phyloP scores from a whole-genome alignment of 2,888 invertebrate genomes.

The Alsophila aescularia region DNA sequence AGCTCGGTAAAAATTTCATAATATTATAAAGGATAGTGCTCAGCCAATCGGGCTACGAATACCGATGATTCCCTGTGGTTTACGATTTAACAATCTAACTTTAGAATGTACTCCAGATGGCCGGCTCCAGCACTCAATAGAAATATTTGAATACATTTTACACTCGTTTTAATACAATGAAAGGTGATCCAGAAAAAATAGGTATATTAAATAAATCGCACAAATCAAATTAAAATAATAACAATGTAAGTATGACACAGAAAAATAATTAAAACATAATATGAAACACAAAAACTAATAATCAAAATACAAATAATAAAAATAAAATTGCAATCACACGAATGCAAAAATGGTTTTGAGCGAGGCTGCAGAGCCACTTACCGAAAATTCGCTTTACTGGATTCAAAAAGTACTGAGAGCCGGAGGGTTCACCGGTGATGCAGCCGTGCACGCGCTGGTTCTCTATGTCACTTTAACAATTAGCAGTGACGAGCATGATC shows the following conservation, averaged over 20 bases:
- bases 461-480: slow-evolving; percentile 71
- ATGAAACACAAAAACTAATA: no score
- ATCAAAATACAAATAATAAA: no score
- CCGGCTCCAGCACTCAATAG: slow-evolving; percentile 73
- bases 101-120: slow-evolving; percentile 84
- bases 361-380: slow-evolving; percentile 13
- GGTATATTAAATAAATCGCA: slow-evolving; percentile 21
- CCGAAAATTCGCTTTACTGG: slow-evolving; percentile 7
- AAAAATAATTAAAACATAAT: slow-evolving; percentile 5
- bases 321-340: not conserved
- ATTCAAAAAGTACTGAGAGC: not conserved
- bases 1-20: not conserved
- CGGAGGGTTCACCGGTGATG: slow-evolving; percentile 44
- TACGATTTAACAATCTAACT: slow-evolving; percentile 83
- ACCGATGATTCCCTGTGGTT: slow-evolving; percentile 75
- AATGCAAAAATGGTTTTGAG: slow-evolving; percentile 25
- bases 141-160: slow-evolving; percentile 69
- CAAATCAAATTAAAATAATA: slow-evolving; percentile 16
- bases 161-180: slow-evolving; percentile 35
- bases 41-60: slow-evolving; percentile 61
- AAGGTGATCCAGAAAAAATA: slow-evolving; percentile 19
- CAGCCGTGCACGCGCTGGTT: slow-evolving; percentile 54
- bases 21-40: slow-evolving; percentile 43
- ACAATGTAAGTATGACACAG: slow-evolving; percentile 17
- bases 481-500: slow-evolving; percentile 72